Percentiles rank a stretch among this genome's conserved stretches.
Conservation (phyloP, 2,797 vertebrate genomes). For the Sebastes nivosus region DNA sequence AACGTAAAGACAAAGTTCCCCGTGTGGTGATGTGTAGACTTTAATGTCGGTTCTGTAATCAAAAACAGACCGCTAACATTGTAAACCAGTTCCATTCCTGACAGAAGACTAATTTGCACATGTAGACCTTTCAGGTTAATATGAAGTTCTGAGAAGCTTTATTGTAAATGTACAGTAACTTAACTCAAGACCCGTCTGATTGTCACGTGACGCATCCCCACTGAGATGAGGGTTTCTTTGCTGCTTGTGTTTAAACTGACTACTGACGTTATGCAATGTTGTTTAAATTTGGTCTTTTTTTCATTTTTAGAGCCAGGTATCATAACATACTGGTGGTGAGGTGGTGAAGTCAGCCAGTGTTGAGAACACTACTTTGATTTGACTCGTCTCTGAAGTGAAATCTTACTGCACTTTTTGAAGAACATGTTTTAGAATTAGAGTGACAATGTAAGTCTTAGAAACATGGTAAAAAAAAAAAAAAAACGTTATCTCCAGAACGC, state of each 20-base stretch:
- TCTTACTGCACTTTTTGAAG: conserved; percentile 80
- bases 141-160: conserved; percentile 59
- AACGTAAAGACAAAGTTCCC: not conserved
- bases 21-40: not conserved
- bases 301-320: conserved; percentile 32
- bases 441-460: conserved; percentile 57
- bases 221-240: conserved; percentile 40
- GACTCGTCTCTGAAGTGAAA: conserved; percentile 69
- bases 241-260: conserved; percentile 63
- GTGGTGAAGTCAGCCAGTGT: conserved; percentile 33
- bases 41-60: conserved; percentile 37
- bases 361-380: conserved; percentile 68
- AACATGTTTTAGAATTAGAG: conserved; percentile 74
- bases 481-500: conserved; percentile 44
- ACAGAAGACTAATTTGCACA: conserved; percentile 72
- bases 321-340: conserved; percentile 39
- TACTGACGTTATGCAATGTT: conserved; percentile 58
- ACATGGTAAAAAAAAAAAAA: conserved; percentile 26
- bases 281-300: not conserved
- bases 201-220: conserved; percentile 41
- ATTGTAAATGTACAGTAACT: conserved; percentile 69
- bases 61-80: conserved; percentile 25
- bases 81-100: conserved; percentile 44
- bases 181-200: conserved; percentile 48
- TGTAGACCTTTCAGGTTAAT: conserved; percentile 68